Base-by-base conservation (phyloP, 2,888 invertebrate species). In the Seira ritae region DNA sequence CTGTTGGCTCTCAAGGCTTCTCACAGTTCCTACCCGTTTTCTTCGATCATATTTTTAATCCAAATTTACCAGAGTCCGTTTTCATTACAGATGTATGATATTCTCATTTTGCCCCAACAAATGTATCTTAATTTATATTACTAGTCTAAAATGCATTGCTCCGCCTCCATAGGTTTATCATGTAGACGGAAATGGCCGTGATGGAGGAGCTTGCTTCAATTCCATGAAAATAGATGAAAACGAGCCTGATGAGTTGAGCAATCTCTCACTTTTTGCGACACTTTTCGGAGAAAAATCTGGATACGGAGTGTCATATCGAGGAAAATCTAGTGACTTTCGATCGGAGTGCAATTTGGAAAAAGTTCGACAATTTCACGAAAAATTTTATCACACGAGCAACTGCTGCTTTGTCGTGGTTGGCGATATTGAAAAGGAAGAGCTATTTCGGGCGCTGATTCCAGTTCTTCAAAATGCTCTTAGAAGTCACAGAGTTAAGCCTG, bases 201-300 rank as follows among this genome's bases (percentile, higher is more conserved):
- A 84, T 17, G 80, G 80, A 12, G 84, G 84, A 20, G 78, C 74
- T 6, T 75, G 75, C 12, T 84, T 80, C 60, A 65, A 66, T 20
- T 42, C 31, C 17, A 97, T 97, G 96, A 97, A 97, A 91, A 23
- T 62, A 0, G 24, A 3, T 15, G 84, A 80, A 62, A 55, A 80
- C 37, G 76, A 80, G n/a, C 80, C 76, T 0, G 42, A 79, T 1
- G 72, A 79, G 50, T 55, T 72, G 1, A 46, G 50, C 3, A 67
- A 8, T 1, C 72, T 79, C 19, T 1, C 72, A 12, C 23, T 79
- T 17, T 55, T 66, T 10, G 31, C 37, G 17, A 50, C 24, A 0
- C 31, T 37, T 1, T 79, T 80, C 55, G 80, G 68, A 17, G 31
- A 2, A 31, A 31, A 17, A 1, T 80, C 73, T n/a, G 37, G 67